Conservation (phyloP, 2,797 vertebrate genomes). For the Megaceryle alcyon region DNA sequence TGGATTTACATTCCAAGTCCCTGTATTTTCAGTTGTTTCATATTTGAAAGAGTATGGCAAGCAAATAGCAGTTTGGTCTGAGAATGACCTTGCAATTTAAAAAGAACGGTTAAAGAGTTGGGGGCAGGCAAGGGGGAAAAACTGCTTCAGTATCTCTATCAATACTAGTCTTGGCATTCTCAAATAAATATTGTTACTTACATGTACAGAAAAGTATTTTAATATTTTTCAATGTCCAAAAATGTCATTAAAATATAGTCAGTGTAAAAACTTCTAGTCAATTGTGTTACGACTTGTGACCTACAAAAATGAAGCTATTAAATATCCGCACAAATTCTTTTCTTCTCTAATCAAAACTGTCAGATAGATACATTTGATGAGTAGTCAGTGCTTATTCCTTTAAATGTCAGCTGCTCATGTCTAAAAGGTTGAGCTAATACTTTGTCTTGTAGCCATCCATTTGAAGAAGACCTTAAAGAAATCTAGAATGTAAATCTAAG, state of each 20-base stretch:
- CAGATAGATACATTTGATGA: slow-evolving; percentile 22
- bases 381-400: slow-evolving; percentile 37
- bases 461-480: background rate
- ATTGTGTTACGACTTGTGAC: background rate
- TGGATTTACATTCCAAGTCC: background rate
- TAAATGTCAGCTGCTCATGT: slow-evolving; percentile 48
- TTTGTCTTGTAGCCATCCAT: background rate
- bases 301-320: slow-evolving; percentile 16
- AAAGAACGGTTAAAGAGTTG: background rate
- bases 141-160: background rate
- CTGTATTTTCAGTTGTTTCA: background rate
- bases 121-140: fast-evolving
- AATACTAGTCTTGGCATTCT: background rate
- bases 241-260: background rate
- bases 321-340: background rate
- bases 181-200: background rate
- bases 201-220: background rate
- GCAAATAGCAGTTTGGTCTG: background rate
- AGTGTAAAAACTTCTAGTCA: background rate
- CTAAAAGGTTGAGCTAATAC: slow-evolving; percentile 42
- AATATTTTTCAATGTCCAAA: background rate
- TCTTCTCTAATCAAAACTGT: background rate
- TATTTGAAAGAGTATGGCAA: background rate
- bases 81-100: background rate
- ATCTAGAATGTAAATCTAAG: background rate